phyloP scores from a whole-genome alignment of 1,140 invertebrate species.

The Schlechtendalia chinensis region DNA sequence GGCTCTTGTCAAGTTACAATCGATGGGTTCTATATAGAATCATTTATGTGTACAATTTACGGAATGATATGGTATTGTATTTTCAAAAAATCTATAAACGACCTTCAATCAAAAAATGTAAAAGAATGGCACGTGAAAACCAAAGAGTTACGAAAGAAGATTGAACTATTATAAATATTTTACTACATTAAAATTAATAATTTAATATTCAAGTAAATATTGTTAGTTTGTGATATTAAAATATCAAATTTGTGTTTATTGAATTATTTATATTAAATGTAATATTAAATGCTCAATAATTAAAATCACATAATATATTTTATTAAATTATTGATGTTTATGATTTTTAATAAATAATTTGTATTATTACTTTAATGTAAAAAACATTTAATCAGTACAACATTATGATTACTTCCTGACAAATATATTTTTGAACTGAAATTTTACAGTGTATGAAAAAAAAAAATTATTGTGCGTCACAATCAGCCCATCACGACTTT shows the following conservation, averaged over 20 bases:
- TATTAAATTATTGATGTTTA: too few relatives aligned
- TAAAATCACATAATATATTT: background rate
- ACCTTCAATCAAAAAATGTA: slow-evolving; percentile 16
- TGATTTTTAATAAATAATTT: too few relatives aligned
- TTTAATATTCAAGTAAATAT: background rate
- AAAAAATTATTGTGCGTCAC: too few relatives aligned
- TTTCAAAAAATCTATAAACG: slow-evolving; percentile 39
- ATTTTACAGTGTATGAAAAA: too few relatives aligned
- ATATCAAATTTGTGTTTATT: background rate
- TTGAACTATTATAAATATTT: too few relatives aligned
- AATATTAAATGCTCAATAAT: background rate
- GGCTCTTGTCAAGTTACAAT: slow-evolving; percentile 71
- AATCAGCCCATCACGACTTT: too few relatives aligned
- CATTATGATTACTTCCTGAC: too few relatives aligned
- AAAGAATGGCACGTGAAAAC: slow-evolving; percentile 38
- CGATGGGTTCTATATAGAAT: slow-evolving; percentile 92
- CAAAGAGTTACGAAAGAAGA: background rate
- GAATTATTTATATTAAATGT: background rate
- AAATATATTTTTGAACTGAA: too few relatives aligned
- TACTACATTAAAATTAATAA: too few relatives aligned
- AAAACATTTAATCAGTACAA: too few relatives aligned
- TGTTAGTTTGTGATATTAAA: background rate
- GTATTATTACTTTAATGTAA: too few relatives aligned
- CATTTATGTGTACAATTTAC: slow-evolving; percentile 73
- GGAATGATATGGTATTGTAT: slow-evolving; percentile 74